Percentiles rank a stretch among this genome's conserved stretches.
Evolutionary conservation across 2,888 invertebrate genomes (phyloP).

Genomic region (Drosophila austrosaltans): DNA sequence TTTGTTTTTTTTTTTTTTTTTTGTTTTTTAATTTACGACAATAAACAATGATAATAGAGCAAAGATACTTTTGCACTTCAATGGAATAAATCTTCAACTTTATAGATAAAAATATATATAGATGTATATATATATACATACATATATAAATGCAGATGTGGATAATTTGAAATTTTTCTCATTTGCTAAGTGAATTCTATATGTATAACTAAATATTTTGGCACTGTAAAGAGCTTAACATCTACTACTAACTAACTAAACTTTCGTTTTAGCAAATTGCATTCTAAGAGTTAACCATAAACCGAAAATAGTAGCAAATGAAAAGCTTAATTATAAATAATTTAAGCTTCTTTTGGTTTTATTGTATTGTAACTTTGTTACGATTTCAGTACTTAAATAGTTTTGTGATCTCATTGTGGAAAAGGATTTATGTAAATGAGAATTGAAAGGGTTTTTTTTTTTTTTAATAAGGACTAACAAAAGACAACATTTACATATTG

Average conservation of each 20-base stretch:
- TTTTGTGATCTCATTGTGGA: too few relatives aligned
- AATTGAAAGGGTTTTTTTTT: too few relatives aligned
- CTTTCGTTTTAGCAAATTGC: background rate
- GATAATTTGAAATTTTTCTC: background rate
- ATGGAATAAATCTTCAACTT: slow-evolving; percentile 6
- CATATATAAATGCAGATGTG: background rate
- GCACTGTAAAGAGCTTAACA: background rate
- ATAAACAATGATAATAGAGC: slow-evolving; percentile 16
- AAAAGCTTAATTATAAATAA: background rate
- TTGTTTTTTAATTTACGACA: background rate
- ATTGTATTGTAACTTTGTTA: background rate
- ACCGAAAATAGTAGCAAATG: background rate
- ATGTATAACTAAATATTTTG: too few relatives aligned
- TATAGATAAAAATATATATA: slow-evolving; percentile 3
- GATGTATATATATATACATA: background rate
- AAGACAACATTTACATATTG: too few relatives aligned
- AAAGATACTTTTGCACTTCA: slow-evolving; percentile 7
- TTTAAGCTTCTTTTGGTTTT: background rate
- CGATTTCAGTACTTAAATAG: background rate
- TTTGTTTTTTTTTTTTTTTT: background rate
- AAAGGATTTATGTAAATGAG: too few relatives aligned
- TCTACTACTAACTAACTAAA: background rate
- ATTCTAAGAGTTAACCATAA: background rate
- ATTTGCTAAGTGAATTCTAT: background rate
- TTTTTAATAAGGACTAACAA: too few relatives aligned